phyloP scores from a whole-genome alignment of 1,140 invertebrate genomes.

The Ceratina calcarata region DNA sequence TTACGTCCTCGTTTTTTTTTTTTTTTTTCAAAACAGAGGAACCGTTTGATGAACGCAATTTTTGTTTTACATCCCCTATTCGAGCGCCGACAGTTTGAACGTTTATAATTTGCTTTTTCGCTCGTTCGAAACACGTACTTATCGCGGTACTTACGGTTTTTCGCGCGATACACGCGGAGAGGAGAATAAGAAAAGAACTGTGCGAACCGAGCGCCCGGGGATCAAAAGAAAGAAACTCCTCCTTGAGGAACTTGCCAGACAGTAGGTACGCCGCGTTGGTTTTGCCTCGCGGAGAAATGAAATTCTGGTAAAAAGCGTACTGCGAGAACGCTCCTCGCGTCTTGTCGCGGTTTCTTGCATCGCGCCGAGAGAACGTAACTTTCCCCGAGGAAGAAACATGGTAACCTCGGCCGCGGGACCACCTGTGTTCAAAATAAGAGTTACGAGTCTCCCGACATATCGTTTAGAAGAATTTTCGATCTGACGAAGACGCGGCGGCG shows the following conservation, averaged over 20 bases:
- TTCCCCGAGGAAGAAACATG: background rate
- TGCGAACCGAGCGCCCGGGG: conserved; percentile 18
- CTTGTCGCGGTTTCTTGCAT: conserved; percentile 5
- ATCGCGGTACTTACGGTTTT: conserved; percentile 3
- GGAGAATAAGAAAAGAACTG: conserved; percentile 21
- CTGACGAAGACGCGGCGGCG: no score
- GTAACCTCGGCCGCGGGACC: no score
- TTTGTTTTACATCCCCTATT: no score
- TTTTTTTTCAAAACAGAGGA: background rate
- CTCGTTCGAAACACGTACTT: background rate
- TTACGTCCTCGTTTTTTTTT: background rate
- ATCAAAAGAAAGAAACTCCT: conserved; percentile 29
- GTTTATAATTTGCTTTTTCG: background rate
- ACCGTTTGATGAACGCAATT: no score
- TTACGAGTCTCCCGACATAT: background rate
- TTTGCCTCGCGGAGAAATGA: conserved; percentile 34
- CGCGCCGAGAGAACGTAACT: conserved; percentile 2
- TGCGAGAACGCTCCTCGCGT: conserved; percentile 11
- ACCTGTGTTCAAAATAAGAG: background rate
- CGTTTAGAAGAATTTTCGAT: no score
- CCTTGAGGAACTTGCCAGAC: conserved; percentile 35
- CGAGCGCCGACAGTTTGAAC: no score
- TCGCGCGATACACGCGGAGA: background rate
- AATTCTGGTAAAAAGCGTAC: conserved; percentile 32
- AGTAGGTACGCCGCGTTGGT: conserved; percentile 23